Base-by-base conservation (phyloP, 2,888 invertebrate species). In the Orgyia antiqua region DNA sequence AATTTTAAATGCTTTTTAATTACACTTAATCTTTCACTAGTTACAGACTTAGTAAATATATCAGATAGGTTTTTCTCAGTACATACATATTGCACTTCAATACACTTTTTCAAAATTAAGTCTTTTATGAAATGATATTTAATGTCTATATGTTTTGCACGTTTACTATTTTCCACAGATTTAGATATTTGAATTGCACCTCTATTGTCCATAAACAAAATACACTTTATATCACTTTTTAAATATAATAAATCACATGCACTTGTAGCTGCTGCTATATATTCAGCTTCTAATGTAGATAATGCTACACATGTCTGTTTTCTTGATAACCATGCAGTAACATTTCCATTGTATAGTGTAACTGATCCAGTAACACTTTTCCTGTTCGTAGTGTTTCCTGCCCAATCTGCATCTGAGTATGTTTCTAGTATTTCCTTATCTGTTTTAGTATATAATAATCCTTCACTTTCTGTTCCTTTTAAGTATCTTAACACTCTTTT, bases 381-480 rank as follows among this genome's bases (percentile, higher is more conserved):
- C n/a, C 28, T 20, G 9, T 28, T 21, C 1, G 6, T 9, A 5
- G 13, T 18, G 7, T 25, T 10, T 2, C 19, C 12, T 13, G 19
- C 30, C 25, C 25, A 31, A 18, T 31, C 30, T 10, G 30, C 25
- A 19, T 31, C 30, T 24, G 30, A 31, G 13, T 13, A 31, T 20
- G 12, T 9, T 9, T 9, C 5, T 2, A 28, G 9, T 7, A 13
- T 12, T 10, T n/a, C 24, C 3, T 24, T 19, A 8, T 12, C 20
- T 4, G 10, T 10, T 3, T 15, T 15, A 10, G 10, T 12, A 6
- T 25, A 25, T 0, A 13, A 3, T n/a, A 30, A 12, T 7, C 25
- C 25, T 10, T 8, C 20, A 28, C 25, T 6, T 13, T 25, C 19
- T 2, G 30, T 31, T 4, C 8, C 10, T 11, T 31, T 31, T 13